Evolutionary conservation across 2,113 vertebrate species (phyloP).

Genomic region (Balaeniceps rex): DNA sequence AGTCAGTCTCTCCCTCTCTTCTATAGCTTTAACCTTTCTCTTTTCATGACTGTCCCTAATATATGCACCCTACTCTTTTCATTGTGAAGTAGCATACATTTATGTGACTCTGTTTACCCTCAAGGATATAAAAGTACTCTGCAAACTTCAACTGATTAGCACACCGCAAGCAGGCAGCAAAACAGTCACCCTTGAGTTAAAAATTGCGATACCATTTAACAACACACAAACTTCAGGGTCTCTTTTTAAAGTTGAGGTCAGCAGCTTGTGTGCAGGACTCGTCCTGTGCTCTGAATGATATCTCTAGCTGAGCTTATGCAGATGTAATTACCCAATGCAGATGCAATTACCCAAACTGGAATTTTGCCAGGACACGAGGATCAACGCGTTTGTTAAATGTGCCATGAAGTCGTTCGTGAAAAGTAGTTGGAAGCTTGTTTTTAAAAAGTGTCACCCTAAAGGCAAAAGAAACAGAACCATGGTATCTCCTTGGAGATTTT

Average conservation of each 20-base stretch:
- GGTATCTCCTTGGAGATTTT: not conserved
- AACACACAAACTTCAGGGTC: not conserved
- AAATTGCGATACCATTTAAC: not conserved
- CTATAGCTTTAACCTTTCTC: not conserved
- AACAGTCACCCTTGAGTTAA: not conserved
- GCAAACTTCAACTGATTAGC: not conserved
- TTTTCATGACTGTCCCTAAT: not conserved
- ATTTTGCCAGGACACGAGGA: not conserved
- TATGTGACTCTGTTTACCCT: not conserved
- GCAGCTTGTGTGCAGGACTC: not conserved
- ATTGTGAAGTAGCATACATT: not conserved
- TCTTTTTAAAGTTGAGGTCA: not conserved
- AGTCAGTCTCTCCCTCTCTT: not conserved
- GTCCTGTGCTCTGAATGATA: not conserved
- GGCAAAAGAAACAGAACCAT: not conserved
- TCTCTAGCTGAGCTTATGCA: not conserved
- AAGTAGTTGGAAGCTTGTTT: not conserved
- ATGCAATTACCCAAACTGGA: not conserved
- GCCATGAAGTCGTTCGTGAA: not conserved
- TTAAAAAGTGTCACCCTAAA: not conserved
- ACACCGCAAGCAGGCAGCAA: not conserved
- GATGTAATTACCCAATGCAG: not conserved
- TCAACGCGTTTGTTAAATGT: not conserved
- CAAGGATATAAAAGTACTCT: not conserved
- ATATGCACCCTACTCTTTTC: not conserved